phyloP scores from a whole-genome alignment of 2,888 invertebrate genomes.

The Tethea ocularis region DNA sequence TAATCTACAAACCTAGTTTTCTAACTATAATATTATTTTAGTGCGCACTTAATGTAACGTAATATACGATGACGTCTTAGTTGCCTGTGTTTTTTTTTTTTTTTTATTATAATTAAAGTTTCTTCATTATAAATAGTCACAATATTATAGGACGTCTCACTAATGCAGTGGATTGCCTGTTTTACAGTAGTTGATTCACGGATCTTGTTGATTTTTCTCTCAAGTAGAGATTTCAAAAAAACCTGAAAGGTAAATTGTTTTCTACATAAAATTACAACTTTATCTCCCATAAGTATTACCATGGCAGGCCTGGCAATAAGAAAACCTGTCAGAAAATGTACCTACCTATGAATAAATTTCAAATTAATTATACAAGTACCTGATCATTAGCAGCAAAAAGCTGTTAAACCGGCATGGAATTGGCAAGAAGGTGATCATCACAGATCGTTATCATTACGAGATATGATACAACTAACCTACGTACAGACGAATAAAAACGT shows the following conservation, averaged over 20 bases:
- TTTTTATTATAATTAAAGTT: too few species aligned
- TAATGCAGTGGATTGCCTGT: neutral
- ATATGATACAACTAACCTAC: conserved; percentile 51
- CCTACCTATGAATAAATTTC: neutral
- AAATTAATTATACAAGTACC: neutral
- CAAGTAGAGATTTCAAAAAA: neutral
- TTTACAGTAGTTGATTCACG: neutral
- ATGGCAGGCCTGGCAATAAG: neutral
- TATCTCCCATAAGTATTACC: neutral
- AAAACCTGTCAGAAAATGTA: neutral
- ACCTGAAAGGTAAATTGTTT: neutral
- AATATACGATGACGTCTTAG: too few species aligned
- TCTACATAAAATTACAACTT: neutral
- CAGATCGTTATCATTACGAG: conserved; percentile 45
- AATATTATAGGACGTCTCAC: too few species aligned
- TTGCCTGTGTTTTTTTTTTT: too few species aligned
- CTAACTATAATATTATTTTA: too few species aligned
- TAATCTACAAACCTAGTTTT: too few species aligned
- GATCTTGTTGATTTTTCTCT: neutral
- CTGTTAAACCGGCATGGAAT: conserved; percentile 11
- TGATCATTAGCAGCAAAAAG: conserved; percentile 16
- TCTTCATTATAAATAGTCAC: too few species aligned
- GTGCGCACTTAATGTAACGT: too few species aligned
- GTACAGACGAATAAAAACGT: conserved; percentile 54
- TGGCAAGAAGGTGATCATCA: conserved; percentile 25